Conservation (phyloP, 2,888 invertebrate species). For the Polietes domitor region DNA sequence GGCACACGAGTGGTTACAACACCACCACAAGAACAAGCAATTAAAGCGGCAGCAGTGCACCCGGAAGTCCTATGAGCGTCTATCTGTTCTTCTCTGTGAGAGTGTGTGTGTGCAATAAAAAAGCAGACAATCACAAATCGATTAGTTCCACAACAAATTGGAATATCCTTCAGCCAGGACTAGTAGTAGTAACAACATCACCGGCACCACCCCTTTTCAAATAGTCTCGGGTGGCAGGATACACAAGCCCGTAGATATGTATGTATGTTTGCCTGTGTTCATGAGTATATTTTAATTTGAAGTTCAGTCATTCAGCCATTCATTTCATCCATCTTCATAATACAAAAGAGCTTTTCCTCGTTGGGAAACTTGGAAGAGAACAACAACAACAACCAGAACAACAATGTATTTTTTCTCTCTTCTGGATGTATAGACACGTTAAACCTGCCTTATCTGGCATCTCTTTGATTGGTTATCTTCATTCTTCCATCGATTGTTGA, state of each 20-base stretch:
- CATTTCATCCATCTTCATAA: background rate
- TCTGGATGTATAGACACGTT: slow-evolving; percentile 50
- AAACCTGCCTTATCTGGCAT: slow-evolving; percentile 63
- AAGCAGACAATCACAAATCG: slow-evolving; percentile 74
- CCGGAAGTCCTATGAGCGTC: slow-evolving; percentile 36
- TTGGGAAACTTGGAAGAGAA: slow-evolving; percentile 35
- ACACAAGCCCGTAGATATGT: too few relatives aligned
- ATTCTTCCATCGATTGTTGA: background rate
- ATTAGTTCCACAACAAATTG: slow-evolving; percentile 74
- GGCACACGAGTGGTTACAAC: background rate
- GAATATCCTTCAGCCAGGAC: slow-evolving; percentile 4
- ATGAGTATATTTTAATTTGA: too few relatives aligned
- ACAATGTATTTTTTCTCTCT: background rate
- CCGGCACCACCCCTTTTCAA: slow-evolving; percentile 43
- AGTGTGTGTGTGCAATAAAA: slow-evolving; percentile 72
- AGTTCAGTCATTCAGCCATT: background rate
- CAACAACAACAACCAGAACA: too few relatives aligned
- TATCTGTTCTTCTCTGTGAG: background rate
- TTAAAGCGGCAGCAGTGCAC: slow-evolving; percentile 38
- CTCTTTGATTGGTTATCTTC: slow-evolving; percentile 27
- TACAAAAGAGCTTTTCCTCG: background rate
- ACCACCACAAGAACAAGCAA: slow-evolving; percentile 35
- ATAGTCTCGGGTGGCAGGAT: background rate
- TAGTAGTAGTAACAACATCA: background rate
- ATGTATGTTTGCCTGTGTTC: background rate